These are phyloP conservation scores for Abramis brama DNA, from an alignment of 2,113 vertebrate species.

Conservation along the genomic window DNA sequence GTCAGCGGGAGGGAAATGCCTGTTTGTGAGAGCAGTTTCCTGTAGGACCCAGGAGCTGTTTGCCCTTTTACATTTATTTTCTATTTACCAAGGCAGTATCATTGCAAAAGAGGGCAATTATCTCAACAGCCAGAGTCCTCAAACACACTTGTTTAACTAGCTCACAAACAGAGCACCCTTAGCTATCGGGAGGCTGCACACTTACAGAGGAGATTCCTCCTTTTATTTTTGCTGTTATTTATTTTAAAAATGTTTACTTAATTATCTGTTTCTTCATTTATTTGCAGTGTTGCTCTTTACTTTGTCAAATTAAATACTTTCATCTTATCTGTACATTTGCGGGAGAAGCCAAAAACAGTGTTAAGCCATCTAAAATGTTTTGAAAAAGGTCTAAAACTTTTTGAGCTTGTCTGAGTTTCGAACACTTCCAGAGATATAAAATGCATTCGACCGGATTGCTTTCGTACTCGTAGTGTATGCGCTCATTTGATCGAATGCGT, in stretches of 20 bases:
- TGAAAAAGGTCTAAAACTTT: too few species aligned
- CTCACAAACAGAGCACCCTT: not conserved
- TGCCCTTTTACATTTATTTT: conserved; percentile 43
- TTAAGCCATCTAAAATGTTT: too few species aligned
- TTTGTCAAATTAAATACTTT: not conserved
- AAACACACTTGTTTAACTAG: conserved; percentile 26
- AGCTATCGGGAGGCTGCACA: not conserved
- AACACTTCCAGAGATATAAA: too few species aligned
- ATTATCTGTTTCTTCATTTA: not conserved
- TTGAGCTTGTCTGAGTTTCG: too few species aligned
- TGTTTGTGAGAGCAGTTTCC: conserved; percentile 6
- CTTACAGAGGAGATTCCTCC: not conserved
- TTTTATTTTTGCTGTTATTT: not conserved
- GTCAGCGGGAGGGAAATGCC: not conserved
- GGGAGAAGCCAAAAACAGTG: too few species aligned
- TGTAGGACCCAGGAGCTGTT: conserved; percentile 26
- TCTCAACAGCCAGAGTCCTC: conserved; percentile 27
- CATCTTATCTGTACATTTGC: not conserved
- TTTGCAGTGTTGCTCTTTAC: not conserved
- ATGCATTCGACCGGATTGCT: too few species aligned
- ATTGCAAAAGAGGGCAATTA: conserved; percentile 43
- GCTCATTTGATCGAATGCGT: too few species aligned
- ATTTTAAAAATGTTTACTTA: not conserved
- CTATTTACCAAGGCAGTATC: conserved; percentile 31
- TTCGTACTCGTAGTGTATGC: too few species aligned